These are phyloP conservation scores for Nyctereutes procyonoides DNA, from an alignment of 2,113 vertebrate genomes.

Conservation along the genomic window DNA sequence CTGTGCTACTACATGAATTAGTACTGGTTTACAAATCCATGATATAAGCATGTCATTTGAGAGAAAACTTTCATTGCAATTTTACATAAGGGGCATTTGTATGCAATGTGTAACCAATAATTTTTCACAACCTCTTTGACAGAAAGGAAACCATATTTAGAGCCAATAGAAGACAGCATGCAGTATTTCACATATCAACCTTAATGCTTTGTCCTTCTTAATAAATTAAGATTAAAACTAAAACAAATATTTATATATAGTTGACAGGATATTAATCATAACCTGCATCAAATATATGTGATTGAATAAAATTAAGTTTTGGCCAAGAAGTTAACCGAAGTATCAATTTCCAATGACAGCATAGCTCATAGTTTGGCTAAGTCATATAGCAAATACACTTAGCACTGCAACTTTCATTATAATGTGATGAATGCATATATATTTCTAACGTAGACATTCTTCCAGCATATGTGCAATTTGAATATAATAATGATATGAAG, in stretches of 20 bases:
- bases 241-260: neutral
- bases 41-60: neutral
- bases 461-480: neutral
- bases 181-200: neutral
- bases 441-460: neutral
- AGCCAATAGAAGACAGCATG: neutral
- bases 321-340: neutral
- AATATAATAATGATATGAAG: neutral
- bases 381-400: neutral
- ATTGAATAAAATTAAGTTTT: neutral
- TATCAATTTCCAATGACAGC: neutral
- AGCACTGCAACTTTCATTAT: neutral
- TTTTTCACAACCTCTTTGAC: neutral
- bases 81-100: neutral
- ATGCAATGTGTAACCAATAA: neutral
- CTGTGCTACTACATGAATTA: neutral
- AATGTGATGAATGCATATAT: neutral
- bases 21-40: neutral
- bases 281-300: neutral
- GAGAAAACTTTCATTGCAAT: neutral
- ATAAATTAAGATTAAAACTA: neutral
- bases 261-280: neutral
- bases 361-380: neutral
- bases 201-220: neutral
- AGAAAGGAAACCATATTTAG: neutral